Conservation (phyloP, 1,140 invertebrate genomes). For the Plectrocnemia conspersa region DNA sequence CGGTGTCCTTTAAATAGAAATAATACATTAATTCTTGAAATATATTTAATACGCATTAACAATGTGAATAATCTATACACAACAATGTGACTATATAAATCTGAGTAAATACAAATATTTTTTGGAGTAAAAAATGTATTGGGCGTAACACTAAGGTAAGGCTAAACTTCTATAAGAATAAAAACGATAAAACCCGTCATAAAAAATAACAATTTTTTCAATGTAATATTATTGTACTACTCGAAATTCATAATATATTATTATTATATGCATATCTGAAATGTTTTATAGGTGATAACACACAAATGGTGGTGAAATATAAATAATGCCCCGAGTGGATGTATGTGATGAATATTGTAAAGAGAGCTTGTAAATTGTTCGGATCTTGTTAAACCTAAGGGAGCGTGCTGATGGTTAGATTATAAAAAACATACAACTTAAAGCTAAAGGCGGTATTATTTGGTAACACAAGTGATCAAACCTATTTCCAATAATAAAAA, state of each 20-base stretch:
- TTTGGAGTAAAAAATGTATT: conserved; percentile 15
- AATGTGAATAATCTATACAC: conserved; percentile 36
- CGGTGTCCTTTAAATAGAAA: neutral
- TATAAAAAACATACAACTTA: conserved; percentile 20
- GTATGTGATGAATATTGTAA: conserved; percentile 9
- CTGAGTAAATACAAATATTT: no score
- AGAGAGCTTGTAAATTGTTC: conserved; percentile 34
- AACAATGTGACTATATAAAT: conserved; percentile 34
- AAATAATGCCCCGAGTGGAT: conserved; percentile 33
- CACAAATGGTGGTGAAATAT: conserved; percentile 21
- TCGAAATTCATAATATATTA: neutral
- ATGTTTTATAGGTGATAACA: neutral
- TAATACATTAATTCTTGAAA: conserved; percentile 24
- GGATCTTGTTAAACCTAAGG: conserved; percentile 21
- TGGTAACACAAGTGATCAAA: conserved; percentile 34
- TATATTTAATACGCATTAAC: conserved; percentile 44
- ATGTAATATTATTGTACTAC: conserved; percentile 8
- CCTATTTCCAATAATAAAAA: conserved; percentile 26
- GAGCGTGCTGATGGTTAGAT: conserved; percentile 21
- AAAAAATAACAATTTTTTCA: conserved; percentile 11
- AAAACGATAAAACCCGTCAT: conserved; percentile 7
- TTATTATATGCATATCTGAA: neutral
- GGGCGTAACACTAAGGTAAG: neutral
- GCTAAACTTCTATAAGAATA: neutral
- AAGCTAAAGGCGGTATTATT: conserved; percentile 35